Conservation (phyloP, 2,888 invertebrate genomes). For the Nomada flava region DNA sequence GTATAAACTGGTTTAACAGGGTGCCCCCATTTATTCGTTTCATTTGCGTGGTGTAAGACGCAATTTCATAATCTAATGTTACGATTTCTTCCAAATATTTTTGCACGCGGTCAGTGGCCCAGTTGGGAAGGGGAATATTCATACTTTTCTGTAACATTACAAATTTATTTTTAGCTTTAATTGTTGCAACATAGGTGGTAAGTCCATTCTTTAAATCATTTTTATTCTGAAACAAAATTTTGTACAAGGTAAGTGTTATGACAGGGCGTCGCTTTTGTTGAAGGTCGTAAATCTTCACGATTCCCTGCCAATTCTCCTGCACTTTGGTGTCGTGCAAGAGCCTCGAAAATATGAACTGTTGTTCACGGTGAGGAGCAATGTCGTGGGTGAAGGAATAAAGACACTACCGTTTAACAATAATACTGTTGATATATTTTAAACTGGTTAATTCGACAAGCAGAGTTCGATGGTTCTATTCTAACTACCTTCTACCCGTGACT, state of each 20-base stretch:
- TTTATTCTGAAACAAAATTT: background rate
- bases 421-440: no score
- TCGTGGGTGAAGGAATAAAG: no score
- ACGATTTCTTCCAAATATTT: constrained; percentile 27
- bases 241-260: background rate
- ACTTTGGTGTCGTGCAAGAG: no score
- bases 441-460: no score
- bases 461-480: no score
- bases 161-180: background rate
- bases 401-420: no score
- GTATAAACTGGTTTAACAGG: constrained; percentile 13
- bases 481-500: no score
- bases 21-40: constrained; percentile 13
- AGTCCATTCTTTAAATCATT: background rate
- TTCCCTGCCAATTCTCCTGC: no score
- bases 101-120: constrained; percentile 62
- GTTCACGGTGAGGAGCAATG: no score
- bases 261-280: no score
- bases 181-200: background rate
- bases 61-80: constrained; percentile 33
- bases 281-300: no score
- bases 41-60: constrained; percentile 23
- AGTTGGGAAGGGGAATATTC: constrained; percentile 58
- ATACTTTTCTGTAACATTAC: constrained; percentile 57
- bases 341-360: no score